Evolutionary conservation across 2,797 vertebrate species (phyloP).

Genomic region (Aeoliscus strigatus): DNA sequence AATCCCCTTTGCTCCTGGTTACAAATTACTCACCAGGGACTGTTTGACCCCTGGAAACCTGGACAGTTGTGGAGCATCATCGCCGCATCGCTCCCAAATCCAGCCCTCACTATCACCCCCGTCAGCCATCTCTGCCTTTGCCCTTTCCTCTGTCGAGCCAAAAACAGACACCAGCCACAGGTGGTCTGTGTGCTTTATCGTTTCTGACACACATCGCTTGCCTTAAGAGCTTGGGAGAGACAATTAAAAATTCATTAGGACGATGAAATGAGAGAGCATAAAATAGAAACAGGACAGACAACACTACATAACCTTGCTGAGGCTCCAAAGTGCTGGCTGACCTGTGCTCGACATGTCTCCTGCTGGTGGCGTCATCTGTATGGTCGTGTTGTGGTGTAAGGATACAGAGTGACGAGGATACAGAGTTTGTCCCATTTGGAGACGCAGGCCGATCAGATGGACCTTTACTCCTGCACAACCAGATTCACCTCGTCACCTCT

Average conservation of each 20-base stretch:
- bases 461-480: conserved; percentile 2
- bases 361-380: conserved; percentile 44
- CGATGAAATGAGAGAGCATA: conserved; percentile 43
- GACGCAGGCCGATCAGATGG: background rate
- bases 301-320: conserved; percentile 54
- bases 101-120: conserved; percentile 29
- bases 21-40: conserved; percentile 18
- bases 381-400: conserved; percentile 18
- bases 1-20: background rate
- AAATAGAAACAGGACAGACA: conserved; percentile 50
- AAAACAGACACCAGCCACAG: conserved; percentile 66
- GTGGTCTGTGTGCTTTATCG: conserved; percentile 64
- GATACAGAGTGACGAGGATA: too few relatives aligned
- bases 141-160: conserved; percentile 58
- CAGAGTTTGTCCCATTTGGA: conserved; percentile 10
- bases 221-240: conserved; percentile 64
- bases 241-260: conserved; percentile 71
- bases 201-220: conserved; percentile 64
- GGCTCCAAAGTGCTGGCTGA: conserved; percentile 46
- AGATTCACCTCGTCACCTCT: too few relatives aligned
- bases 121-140: conserved; percentile 62
- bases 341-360: conserved; percentile 40
- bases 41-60: conserved; percentile 10
- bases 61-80: conserved; percentile 11
- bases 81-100: conserved; percentile 9